Evolutionary conservation across 2,888 invertebrate species (phyloP).

Genomic region (Drymonia ruficornis): DNA sequence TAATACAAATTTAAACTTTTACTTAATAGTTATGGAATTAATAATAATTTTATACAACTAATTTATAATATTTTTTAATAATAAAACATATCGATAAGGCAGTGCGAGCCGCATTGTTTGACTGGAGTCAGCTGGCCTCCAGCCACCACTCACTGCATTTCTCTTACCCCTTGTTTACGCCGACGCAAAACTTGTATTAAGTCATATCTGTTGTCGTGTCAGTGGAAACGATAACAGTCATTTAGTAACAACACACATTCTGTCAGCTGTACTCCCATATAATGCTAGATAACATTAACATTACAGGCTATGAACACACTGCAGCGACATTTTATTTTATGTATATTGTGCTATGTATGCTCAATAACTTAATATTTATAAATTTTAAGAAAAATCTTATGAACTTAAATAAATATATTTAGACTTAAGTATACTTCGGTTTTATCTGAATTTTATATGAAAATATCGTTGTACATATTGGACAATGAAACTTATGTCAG

Average conservation of each 20-base stretch:
- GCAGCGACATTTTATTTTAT: constrained; percentile 1
- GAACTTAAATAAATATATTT: background rate
- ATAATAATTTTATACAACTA: no score
- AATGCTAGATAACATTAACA: background rate
- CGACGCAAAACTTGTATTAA: no score
- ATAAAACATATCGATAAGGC: constrained; percentile 1
- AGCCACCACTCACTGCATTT: no score
- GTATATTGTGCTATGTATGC: constrained; percentile 25
- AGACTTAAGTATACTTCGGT: background rate
- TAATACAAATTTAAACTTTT: background rate
- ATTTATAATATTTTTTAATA: no score
- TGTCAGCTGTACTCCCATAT: no score
- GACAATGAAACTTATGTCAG: background rate
- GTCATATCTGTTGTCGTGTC: no score
- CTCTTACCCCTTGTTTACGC: no score
- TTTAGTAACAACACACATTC: no score
- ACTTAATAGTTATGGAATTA: no score
- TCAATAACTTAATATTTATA: constrained; percentile 34
- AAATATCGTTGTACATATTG: background rate
- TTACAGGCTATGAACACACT: background rate
- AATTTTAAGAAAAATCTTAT: constrained; percentile 8
- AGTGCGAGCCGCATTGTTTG: no score
- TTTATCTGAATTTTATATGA: background rate
- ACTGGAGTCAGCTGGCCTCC: no score
- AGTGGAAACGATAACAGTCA: no score